Evolutionary conservation across 2,888 invertebrate species (phyloP), one percentile per base, ranked within the genome.

Genomic region (Taphrorychus bicolor): DNA sequence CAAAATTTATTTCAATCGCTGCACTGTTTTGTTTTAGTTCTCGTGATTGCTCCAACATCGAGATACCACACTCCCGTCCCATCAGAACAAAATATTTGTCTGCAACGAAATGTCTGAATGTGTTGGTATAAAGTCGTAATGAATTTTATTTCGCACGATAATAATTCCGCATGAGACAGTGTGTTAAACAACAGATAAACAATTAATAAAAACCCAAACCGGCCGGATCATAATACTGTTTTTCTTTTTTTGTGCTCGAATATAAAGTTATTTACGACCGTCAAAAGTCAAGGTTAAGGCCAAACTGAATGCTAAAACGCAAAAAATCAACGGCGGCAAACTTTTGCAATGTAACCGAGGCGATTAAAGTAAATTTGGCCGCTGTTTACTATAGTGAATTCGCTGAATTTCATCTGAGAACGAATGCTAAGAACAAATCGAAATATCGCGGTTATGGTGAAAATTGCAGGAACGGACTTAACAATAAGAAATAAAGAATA

Each of bases 1-100:
- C n/a, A 54, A 54, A 52, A 22, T 54, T 62, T 14, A 22, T 62
- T 45, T 56, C 51, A 59, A 45, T 59, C 32, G 54, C 7, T 45
- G 9, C 14, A 45, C 5, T 45, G 45, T 14, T 14, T 16, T 14
- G 45, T 45, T 45, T 45, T 45, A 11, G 5, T n/a, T 45, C 45
- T 45, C 16, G 7, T 45, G n/a, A n/a, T n/a, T n/a, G n/a, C n/a
- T n/a, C n/a, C n/a, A n/a, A n/a, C n/a, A n/a, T n/a, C n/a, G n/a
- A n/a, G n/a, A n/a, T n/a, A n/a, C n/a, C n/a, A n/a, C n/a, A n/a
- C n/a, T n/a, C n/a, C n/a, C n/a, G n/a, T n/a, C n/a, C n/a, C n/a
- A n/a, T n/a, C n/a, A n/a, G n/a, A n/a, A n/a, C n/a, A n/a, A n/a
- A n/a, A n/a, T n/a, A n/a, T n/a, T n/a, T n/a, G n/a, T n/a, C n/a